Base-by-base conservation (phyloP, 2,797 vertebrate species). In the Micromesistius poutassou region DNA sequence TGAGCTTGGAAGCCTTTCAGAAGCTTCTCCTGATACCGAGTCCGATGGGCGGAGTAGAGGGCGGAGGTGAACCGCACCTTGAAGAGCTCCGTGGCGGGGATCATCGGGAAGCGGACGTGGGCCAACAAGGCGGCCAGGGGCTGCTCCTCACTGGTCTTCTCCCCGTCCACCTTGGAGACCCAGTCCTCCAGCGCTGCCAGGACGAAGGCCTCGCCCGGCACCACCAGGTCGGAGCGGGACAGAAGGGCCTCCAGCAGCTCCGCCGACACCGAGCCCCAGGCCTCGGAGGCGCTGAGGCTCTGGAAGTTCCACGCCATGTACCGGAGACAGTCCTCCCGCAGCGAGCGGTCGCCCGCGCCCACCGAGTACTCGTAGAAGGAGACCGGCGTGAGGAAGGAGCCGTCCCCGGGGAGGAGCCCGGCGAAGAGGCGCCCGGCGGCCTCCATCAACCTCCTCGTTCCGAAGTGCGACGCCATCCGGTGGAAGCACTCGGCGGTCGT, bases 261-360 rank as follows among this genome's bases (percentile, higher is more conserved):
- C 0, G 4, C 2, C 1, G 93, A 79, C 22, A 94, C n/a, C 0
- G 19, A 13, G 0, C 19, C 74, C 95, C 95, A 95, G 79, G 83
- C 86, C 3, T 88, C 78, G 1, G 92, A 89, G 22, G 0, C 70
- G 0, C 81, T 90, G 74, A 95, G 85, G 38, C 89, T 88, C 76
- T 93, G 81, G 4, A 87, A 94, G 87, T 95, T 96, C 93, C 95
- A 96, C 82, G 93, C 91, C 76, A 96, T 86, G 85, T 91, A 95
- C 81, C 89, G 92, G 16, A 92, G 1, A 13, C 94, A 94, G 80
- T 87, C 91, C 71, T 93, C 91, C 85, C 93, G 87, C 25, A 96
- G 93, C 72, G 89, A 7, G 0, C 88, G 13, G 79, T 95, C 94
- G 2, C 1, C 38, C 0, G 88, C 89, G 80, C 88, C 87, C 46